phyloP scores from a whole-genome alignment of 92 coral and sea anemone species.

The Metridium senile region DNA sequence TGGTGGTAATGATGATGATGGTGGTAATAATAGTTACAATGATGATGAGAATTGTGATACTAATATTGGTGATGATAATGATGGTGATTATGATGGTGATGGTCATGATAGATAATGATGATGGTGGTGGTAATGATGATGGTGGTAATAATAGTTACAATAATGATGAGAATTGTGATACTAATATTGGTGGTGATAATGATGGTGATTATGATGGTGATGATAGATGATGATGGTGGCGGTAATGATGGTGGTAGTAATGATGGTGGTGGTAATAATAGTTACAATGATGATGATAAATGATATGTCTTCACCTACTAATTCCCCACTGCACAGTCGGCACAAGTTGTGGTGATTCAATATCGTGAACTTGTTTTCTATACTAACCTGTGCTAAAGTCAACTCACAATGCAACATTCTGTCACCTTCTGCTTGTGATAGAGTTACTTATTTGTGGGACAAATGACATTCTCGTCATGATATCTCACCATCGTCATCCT shows the following conservation, averaged over 20 bases:
- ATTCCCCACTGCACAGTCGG: constrained; percentile 44
- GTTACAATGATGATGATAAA: not conserved
- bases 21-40: not conserved
- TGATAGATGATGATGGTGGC: not conserved
- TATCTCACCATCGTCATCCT: too few relatives aligned
- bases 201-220: not conserved
- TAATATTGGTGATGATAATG: not conserved
- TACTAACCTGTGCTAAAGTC: constrained; percentile 40
- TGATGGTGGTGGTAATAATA: not conserved
- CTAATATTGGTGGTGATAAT: not conserved
- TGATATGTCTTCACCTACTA: not conserved
- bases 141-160: not conserved
- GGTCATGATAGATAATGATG: not conserved
- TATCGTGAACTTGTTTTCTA: constrained; percentile 28
- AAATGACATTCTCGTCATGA: not conserved
- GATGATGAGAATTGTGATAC: not conserved
- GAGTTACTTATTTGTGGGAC: constrained; percentile 44
- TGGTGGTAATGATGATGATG: not conserved
- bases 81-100: not conserved
- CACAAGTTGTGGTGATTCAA: constrained; percentile 38
- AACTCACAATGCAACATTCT: constrained; percentile 64
- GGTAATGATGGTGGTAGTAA: not conserved
- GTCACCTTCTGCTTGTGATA: constrained; percentile 28
- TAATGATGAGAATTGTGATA: not conserved
- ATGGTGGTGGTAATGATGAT: not conserved